phyloP scores from a whole-genome alignment of 2,888 invertebrate genomes.

The Dorcus parallelipipedus region DNA sequence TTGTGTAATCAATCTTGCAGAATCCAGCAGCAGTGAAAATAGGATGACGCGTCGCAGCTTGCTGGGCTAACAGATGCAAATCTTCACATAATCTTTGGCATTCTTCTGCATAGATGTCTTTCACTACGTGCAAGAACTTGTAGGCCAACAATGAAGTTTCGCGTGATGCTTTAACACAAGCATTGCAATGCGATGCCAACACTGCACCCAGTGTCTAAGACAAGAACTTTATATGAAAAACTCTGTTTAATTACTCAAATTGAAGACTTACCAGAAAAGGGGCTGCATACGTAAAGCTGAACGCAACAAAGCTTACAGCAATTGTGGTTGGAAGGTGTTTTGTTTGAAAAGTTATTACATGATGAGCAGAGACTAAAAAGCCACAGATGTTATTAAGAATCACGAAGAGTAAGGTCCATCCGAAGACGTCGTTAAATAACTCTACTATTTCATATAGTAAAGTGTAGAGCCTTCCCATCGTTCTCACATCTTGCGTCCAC shows the following conservation, averaged over 20 bases:
- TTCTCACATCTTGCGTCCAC: background rate
- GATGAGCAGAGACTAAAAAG: too few species aligned
- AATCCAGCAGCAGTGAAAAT: slow-evolving; percentile 5
- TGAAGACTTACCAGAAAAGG: slow-evolving; percentile 3
- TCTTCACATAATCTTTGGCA: slow-evolving; percentile 1
- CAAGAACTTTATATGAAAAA: background rate
- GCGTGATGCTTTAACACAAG: background rate
- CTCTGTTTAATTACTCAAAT: background rate
- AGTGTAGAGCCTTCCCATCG: background rate
- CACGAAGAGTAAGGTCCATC: background rate
- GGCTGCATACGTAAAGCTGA: background rate
- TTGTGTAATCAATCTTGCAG: slow-evolving; percentile 2
- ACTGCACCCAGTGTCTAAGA: background rate
- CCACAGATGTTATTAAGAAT: too few species aligned
- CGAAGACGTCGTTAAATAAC: background rate
- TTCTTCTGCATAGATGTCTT: background rate
- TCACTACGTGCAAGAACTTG: background rate
- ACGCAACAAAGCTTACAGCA: background rate
- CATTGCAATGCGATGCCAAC: background rate
- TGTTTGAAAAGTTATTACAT: too few species aligned
- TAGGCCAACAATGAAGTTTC: slow-evolving; percentile 2
- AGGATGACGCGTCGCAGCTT: background rate
- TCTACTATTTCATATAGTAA: background rate
- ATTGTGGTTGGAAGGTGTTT: too few species aligned
- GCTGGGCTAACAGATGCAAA: slow-evolving; percentile 5